These are phyloP conservation scores for Dendrocopos noguchii DNA, from an alignment of 2,113 vertebrate species.

Conservation along the genomic window DNA sequence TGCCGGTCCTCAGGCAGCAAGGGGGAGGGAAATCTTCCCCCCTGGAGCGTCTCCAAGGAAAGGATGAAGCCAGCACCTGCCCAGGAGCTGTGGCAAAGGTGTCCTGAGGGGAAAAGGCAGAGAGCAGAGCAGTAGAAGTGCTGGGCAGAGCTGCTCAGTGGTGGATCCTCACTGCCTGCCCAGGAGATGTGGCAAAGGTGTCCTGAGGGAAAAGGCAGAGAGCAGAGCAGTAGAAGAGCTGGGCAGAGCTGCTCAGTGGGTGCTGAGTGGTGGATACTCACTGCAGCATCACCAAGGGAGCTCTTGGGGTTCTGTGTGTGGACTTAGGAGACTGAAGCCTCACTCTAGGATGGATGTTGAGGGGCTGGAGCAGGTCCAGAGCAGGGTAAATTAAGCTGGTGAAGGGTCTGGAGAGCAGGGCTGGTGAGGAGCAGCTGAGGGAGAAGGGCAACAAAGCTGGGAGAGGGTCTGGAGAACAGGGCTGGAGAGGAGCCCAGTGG, in stretches of 20 bases:
- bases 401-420: too few relatives aligned
- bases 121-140: conserved; percentile 51
- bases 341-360: too few relatives aligned
- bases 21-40: conserved; percentile 72
- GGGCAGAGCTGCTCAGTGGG: conserved; percentile 74
- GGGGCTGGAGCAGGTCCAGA: too few relatives aligned
- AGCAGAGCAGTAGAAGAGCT: conserved; percentile 55
- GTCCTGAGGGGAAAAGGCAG: conserved; percentile 35
- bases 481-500: too few relatives aligned
- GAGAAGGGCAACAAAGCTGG: too few relatives aligned
- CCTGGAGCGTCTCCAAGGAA: conserved; percentile 52
- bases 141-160: conserved; percentile 74
- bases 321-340: neutral
- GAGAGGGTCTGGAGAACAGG: too few relatives aligned
- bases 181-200: conserved; percentile 70
- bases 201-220: conserved; percentile 17
- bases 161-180: conserved; percentile 75
- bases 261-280: neutral
- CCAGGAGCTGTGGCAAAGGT: conserved; percentile 71
- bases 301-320: neutral
- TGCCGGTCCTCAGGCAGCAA: conserved; percentile 44
- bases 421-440: too few relatives aligned
- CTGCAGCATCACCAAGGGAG: neutral
- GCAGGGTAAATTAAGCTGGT: too few relatives aligned
- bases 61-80: conserved; percentile 72